A percentile compares a stretch with the other conserved stretches of the same genome.
phyloP scores from a whole-genome alignment of 2,113 vertebrate genomes.

The Vulpes vulpes region DNA sequence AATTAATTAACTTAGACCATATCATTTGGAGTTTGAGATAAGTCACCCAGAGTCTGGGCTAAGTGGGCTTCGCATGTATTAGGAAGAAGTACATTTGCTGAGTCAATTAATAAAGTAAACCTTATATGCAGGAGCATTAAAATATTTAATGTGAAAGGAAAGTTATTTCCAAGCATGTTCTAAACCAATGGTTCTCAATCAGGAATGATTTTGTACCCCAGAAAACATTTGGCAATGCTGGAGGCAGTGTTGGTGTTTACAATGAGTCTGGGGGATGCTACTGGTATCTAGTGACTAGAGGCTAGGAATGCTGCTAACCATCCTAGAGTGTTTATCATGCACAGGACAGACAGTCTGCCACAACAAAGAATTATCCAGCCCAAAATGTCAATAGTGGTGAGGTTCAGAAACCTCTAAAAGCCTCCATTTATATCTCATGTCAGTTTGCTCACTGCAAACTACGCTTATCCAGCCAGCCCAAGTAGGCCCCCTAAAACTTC shows the following conservation, averaged over 20 bases:
- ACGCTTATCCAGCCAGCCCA: background rate
- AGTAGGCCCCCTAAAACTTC: background rate
- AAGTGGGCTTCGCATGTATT: slow-evolving; percentile 17
- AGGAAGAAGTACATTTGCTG: background rate
- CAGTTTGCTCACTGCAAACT: background rate
- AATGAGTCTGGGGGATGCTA: background rate
- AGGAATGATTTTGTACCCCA: background rate
- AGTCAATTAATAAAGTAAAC: slow-evolving; percentile 62
- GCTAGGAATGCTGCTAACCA: background rate
- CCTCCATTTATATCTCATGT: background rate
- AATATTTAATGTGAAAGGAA: slow-evolving; percentile 30
- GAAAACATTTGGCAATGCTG: background rate
- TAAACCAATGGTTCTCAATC: slow-evolving; percentile 23
- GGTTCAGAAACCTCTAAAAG: slow-evolving; percentile 7
- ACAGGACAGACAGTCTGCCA: background rate
- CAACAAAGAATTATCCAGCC: background rate
- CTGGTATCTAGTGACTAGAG: background rate
- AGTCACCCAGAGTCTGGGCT: slow-evolving; percentile 47
- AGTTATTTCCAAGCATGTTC: background rate
- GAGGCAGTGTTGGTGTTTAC: background rate
- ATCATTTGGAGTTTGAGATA: slow-evolving; percentile 69
- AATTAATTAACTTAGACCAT: slow-evolving; percentile 71
- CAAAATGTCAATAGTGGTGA: background rate
- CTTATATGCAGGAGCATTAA: background rate
- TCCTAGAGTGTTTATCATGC: background rate